Evolutionary conservation across 2,113 vertebrate genomes (phyloP).

Genomic region (Puntigrus tetrazona): DNA sequence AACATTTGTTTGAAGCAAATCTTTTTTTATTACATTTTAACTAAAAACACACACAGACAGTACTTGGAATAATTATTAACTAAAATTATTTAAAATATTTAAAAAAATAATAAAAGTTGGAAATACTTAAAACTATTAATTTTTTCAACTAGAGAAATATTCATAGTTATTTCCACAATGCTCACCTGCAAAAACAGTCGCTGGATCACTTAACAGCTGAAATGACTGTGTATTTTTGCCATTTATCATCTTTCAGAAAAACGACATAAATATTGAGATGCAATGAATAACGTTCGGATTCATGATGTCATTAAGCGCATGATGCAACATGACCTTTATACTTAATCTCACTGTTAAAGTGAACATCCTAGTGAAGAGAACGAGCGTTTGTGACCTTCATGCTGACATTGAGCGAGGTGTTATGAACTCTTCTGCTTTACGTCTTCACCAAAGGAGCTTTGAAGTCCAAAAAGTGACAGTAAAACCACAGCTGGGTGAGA

Average conservation of each 20-base stretch:
- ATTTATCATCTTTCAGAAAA: neutral
- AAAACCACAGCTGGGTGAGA: conserved; percentile 62
- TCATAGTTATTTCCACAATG: too few relatives aligned
- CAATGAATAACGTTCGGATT: neutral
- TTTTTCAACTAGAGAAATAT: too few relatives aligned
- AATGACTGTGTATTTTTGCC: too few relatives aligned
- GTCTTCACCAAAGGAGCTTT: conserved; percentile 73
- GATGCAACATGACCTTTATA: neutral
- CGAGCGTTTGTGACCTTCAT: neutral
- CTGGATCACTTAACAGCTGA: too few relatives aligned
- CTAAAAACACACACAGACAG: too few relatives aligned
- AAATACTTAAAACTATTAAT: too few relatives aligned
- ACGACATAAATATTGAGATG: neutral
- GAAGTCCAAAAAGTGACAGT: conserved; percentile 63
- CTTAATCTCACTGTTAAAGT: neutral
- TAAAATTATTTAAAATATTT: too few relatives aligned
- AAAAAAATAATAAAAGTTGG: too few relatives aligned
- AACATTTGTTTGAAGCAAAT: too few relatives aligned
- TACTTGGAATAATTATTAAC: too few relatives aligned
- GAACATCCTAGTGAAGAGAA: neutral
- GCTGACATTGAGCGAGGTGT: conserved; percentile 43
- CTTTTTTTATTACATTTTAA: too few relatives aligned
- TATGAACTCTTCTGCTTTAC: conserved; percentile 66
- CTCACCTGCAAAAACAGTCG: too few relatives aligned
- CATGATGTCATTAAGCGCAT: neutral